Percentiles rank a stretch among this genome's conserved stretches.
These are phyloP conservation scores for Pseudochromis fuscus DNA, from an alignment of 2,797 vertebrate genomes.

Conservation along the genomic window DNA sequence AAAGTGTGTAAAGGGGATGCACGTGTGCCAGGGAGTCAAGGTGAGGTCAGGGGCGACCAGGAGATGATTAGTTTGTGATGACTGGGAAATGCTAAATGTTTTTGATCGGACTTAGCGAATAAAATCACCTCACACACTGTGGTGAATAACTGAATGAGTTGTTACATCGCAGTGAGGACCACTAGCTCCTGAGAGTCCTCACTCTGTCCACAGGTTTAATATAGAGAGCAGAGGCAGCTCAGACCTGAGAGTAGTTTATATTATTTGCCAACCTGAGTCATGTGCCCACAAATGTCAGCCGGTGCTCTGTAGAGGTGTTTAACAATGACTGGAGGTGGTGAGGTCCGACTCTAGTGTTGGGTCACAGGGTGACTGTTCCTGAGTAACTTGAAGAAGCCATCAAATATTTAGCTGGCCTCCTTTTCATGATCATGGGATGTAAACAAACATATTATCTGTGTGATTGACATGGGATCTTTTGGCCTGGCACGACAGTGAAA, in stretches of 20 bases:
- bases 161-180: slow-evolving; percentile 14
- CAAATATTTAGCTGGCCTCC: slow-evolving; percentile 82
- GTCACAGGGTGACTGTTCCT: slow-evolving; percentile 77
- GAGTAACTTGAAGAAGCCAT: slow-evolving; percentile 85
- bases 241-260: slow-evolving; percentile 36
- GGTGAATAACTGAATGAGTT: slow-evolving; percentile 15
- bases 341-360: slow-evolving; percentile 70
- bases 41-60: slow-evolving; percentile 39
- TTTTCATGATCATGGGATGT: slow-evolving; percentile 81
- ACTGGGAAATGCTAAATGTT: slow-evolving; percentile 15
- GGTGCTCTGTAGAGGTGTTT: slow-evolving; percentile 70
- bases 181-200: slow-evolving; percentile 43
- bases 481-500: slow-evolving; percentile 65
- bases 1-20: slow-evolving; percentile 41
- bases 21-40: slow-evolving; percentile 49
- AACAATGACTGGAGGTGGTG: slow-evolving; percentile 67
- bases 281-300: slow-evolving; percentile 55
- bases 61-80: slow-evolving; percentile 7
- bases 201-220: slow-evolving; percentile 7
- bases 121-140: not conserved
- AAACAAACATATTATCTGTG: slow-evolving; percentile 82
- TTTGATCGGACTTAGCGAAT: not conserved
- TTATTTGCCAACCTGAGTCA: slow-evolving; percentile 44
- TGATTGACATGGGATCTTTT: slow-evolving; percentile 73
- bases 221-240: slow-evolving; percentile 27